These are phyloP conservation scores for Clusia tigrina DNA, from an alignment of 2,888 invertebrate genomes.

Conservation along the genomic window DNA sequence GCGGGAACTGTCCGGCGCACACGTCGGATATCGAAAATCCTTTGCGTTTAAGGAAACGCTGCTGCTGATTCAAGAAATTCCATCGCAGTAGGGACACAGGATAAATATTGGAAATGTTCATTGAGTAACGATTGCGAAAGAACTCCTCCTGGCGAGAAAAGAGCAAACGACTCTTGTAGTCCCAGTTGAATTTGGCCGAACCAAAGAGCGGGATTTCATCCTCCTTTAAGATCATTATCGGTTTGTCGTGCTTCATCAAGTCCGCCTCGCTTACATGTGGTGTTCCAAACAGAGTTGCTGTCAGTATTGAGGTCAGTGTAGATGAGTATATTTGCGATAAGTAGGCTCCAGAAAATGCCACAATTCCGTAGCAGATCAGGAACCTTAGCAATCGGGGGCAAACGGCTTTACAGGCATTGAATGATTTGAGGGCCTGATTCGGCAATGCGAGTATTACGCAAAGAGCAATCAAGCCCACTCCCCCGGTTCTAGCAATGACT, in stretches of 20 bases:
- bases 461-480: slow-evolving; percentile 28
- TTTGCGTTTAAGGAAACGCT: slow-evolving; percentile 39
- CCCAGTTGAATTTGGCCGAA: not conserved
- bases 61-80: slow-evolving; percentile 42
- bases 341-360: slow-evolving; percentile 28
- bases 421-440: not conserved
- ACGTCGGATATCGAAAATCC: slow-evolving; percentile 43
- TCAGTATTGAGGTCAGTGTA: slow-evolving; percentile 36
- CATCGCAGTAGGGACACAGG: slow-evolving; percentile 44
- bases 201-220: slow-evolving; percentile 31
- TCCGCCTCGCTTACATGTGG: slow-evolving; percentile 21
- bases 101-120: slow-evolving; percentile 41
- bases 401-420: too few species aligned
- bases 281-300: slow-evolving; percentile 28
- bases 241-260: slow-evolving; percentile 32
- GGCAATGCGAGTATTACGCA: slow-evolving; percentile 37
- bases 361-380: not conserved
- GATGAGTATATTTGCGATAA: slow-evolving; percentile 37
- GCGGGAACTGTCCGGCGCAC: slow-evolving; percentile 44
- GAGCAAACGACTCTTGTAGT: not conserved
- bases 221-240: slow-evolving; percentile 36
- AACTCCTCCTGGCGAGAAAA: not conserved
- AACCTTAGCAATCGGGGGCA: not conserved
- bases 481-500: not conserved
- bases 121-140: slow-evolving; percentile 6